Evolutionary conservation across 2,113 vertebrate genomes (phyloP).

Genomic region (Tapirus terrestris): DNA sequence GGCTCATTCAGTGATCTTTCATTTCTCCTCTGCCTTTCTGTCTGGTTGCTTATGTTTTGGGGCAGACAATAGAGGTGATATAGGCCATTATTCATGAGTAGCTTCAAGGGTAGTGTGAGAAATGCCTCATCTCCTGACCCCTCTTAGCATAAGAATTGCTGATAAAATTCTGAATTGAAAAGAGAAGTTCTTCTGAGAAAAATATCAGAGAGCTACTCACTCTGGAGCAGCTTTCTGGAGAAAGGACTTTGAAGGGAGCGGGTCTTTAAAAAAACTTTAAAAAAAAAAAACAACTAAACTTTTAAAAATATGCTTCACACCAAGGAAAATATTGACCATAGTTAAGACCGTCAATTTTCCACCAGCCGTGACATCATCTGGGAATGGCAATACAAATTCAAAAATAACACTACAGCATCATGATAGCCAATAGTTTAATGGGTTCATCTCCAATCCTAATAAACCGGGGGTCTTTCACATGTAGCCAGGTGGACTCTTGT

Average conservation of each 20-base stretch:
- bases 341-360: background rate
- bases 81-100: constrained; percentile 88
- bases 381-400: background rate
- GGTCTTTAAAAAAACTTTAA: background rate
- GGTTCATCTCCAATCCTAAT: background rate
- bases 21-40: constrained; percentile 90
- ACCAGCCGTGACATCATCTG: background rate
- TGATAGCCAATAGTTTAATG: background rate
- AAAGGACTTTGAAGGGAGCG: background rate
- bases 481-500: background rate
- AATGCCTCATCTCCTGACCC: constrained; percentile 96
- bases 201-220: constrained; percentile 79
- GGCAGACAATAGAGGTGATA: constrained; percentile 92
- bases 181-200: constrained; percentile 85
- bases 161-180: constrained; percentile 89
- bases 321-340: background rate
- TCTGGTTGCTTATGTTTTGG: constrained; percentile 88
- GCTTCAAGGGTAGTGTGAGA: constrained; percentile 95
- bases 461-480: background rate
- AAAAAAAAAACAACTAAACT: background rate
- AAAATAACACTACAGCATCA: background rate
- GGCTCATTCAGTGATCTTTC: constrained; percentile 89
- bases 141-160: constrained; percentile 95
- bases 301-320: background rate
- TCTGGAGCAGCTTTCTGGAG: constrained; percentile 72